Evolutionary conservation across 2,888 invertebrate species (phyloP).

Genomic region (Autographa pulchrina): DNA sequence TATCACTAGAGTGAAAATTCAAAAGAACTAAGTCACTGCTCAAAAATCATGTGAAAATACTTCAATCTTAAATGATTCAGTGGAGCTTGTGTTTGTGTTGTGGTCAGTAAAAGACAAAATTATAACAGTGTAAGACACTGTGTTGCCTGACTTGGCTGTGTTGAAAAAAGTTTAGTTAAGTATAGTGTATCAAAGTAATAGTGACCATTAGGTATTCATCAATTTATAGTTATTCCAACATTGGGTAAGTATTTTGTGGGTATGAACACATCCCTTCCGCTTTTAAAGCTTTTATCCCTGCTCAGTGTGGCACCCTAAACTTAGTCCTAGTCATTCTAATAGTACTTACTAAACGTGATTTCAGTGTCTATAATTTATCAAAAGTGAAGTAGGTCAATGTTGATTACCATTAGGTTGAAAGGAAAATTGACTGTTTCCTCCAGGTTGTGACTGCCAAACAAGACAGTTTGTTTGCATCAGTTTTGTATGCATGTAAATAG

Average conservation of each 20-base stretch:
- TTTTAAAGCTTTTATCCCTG: constrained; percentile 45
- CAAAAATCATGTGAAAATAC: constrained; percentile 44
- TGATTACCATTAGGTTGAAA: not conserved
- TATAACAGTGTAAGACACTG: constrained; percentile 49
- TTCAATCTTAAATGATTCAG: constrained; percentile 45
- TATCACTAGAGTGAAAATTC: constrained; percentile 55
- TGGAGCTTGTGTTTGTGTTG: constrained; percentile 61
- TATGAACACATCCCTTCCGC: constrained; percentile 28
- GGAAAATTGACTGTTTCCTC: not conserved
- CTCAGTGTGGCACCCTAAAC: constrained; percentile 30
- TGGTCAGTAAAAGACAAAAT: constrained; percentile 51
- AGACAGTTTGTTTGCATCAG: not conserved
- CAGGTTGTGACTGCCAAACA: not conserved
- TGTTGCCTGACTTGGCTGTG: constrained; percentile 40
- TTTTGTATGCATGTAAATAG: constrained; percentile 1
- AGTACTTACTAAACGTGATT: constrained; percentile 5
- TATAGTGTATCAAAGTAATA: constrained; percentile 44
- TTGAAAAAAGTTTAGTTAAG: constrained; percentile 27
- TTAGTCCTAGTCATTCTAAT: constrained; percentile 29
- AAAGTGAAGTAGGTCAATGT: not conserved
- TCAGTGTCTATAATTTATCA: not conserved
- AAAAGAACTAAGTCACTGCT: constrained; percentile 45
- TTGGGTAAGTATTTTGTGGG: constrained; percentile 58
- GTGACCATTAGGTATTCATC: constrained; percentile 45
- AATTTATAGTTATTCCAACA: constrained; percentile 16